phyloP scores from a whole-genome alignment of 1,140 invertebrate genomes.

The Drosophila pseudoobscura region DNA sequence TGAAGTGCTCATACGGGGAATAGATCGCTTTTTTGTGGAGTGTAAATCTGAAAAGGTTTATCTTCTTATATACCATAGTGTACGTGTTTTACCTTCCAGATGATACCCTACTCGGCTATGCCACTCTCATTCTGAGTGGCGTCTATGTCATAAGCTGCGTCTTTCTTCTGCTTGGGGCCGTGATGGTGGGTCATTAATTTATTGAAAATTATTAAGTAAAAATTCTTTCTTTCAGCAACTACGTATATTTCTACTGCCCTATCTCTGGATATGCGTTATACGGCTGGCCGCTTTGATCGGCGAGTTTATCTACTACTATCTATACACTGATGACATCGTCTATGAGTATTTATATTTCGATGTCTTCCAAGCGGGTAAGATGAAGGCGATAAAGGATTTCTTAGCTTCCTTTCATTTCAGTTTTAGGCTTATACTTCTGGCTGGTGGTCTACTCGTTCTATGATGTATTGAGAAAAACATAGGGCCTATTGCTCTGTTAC shows the following conservation, averaged over 20 bases:
- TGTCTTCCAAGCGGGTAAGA: constrained; percentile 49
- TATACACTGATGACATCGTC: constrained; percentile 17
- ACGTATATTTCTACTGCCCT: constrained; percentile 44
- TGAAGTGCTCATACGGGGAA: constrained; percentile 53
- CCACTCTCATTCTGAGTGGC: constrained; percentile 41
- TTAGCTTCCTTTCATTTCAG: constrained; percentile 10
- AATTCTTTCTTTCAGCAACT: constrained; percentile 2
- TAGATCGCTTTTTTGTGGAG: constrained; percentile 58
- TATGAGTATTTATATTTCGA: constrained; percentile 59
- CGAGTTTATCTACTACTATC: constrained; percentile 23
- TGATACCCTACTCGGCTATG: constrained; percentile 36
- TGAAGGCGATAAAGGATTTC: not conserved
- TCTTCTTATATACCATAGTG: not conserved
- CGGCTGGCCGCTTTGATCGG: constrained; percentile 39
- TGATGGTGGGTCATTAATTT: constrained; percentile 33
- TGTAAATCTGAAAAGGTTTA: constrained; percentile 29
- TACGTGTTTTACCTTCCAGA: constrained; percentile 5
- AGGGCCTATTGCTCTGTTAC: too few relatives aligned
- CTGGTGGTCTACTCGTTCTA: constrained; percentile 61
- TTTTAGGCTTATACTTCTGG: constrained; percentile 55
- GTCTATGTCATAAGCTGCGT: constrained; percentile 53
- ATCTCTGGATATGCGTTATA: constrained; percentile 39
- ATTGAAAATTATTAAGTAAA: not conserved
- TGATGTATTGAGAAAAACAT: constrained; percentile 1
- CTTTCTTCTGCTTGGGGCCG: constrained; percentile 42